Percentiles rank a stretch among this genome's conserved stretches.
phyloP scores from a whole-genome alignment of 2,888 invertebrate species.

The Limenitis camilla region DNA sequence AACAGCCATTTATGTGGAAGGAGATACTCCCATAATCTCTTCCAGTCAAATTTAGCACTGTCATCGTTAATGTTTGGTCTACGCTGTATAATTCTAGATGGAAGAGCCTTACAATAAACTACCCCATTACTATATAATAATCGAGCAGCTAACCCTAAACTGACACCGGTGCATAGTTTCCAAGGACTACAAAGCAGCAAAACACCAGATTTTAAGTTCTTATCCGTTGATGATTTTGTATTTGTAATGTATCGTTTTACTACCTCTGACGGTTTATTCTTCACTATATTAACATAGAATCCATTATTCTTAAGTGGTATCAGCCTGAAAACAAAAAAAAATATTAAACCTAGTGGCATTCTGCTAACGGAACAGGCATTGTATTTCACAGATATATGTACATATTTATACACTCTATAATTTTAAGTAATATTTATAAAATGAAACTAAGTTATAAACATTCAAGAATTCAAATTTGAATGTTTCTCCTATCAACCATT shows the following conservation, averaged over 20 bases:
- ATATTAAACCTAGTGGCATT: too few relatives aligned
- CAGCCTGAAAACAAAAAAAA: conserved; percentile 43
- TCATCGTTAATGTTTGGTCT: conserved; percentile 63
- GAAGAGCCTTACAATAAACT: conserved; percentile 78
- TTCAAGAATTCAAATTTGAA: too few relatives aligned
- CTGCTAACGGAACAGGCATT: too few relatives aligned
- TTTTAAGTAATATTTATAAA: too few relatives aligned
- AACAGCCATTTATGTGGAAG: conserved; percentile 85
- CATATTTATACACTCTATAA: too few relatives aligned
- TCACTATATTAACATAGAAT: conserved; percentile 44
- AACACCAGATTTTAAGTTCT: conserved; percentile 41
- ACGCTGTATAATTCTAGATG: conserved; percentile 74
- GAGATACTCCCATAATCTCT: conserved; percentile 80
- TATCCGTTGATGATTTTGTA: conserved; percentile 40
- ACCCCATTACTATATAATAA: conserved; percentile 64
- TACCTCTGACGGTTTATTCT: conserved; percentile 46
- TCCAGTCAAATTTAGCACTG: conserved; percentile 84
- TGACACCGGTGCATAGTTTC: conserved; percentile 64
- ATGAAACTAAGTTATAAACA: too few relatives aligned
- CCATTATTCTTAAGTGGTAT: conserved; percentile 43
- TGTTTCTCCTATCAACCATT: too few relatives aligned
- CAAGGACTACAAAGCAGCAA: conserved; percentile 55
- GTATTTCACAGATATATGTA: too few relatives aligned
- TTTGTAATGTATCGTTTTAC: conserved; percentile 48
- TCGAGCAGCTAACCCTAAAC: conserved; percentile 54